Evolutionary conservation across 2,888 invertebrate genomes (phyloP).

Genomic region (Lycocerus yunnanus): DNA sequence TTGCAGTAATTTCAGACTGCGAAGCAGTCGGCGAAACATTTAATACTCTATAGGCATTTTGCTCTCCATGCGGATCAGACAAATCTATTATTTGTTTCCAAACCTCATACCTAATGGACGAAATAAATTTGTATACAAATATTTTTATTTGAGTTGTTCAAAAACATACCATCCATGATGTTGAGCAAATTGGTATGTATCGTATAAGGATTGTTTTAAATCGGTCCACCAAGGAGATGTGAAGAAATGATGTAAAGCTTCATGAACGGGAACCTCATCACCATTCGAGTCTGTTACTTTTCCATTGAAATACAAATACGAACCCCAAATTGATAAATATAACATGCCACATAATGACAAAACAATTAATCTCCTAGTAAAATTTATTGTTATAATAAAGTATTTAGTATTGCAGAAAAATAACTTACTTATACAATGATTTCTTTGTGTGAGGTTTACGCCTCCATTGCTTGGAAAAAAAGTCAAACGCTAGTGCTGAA

Average conservation of each 20-base stretch:
- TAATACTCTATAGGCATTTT: slow-evolving; percentile 84
- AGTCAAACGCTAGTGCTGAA: slow-evolving; percentile 73
- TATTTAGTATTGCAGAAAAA: neutral
- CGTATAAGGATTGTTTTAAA: slow-evolving; percentile 71
- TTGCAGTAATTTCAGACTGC: slow-evolving; percentile 82
- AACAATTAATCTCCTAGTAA: slow-evolving; percentile 62
- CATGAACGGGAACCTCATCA: slow-evolving; percentile 84
- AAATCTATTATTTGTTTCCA: slow-evolving; percentile 86
- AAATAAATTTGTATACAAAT: neutral
- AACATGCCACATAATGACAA: slow-evolving; percentile 67
- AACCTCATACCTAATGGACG: slow-evolving; percentile 63
- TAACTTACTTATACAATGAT: slow-evolving; percentile 13
- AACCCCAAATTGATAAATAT: slow-evolving; percentile 75
- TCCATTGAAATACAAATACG: slow-evolving; percentile 87
- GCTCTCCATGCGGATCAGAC: slow-evolving; percentile 89
- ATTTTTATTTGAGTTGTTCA: neutral
- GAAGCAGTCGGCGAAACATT: slow-evolving; percentile 78
- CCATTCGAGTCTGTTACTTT: slow-evolving; percentile 77
- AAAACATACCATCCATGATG: slow-evolving; percentile 78
- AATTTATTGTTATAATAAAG: neutral
- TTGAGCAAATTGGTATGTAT: slow-evolving; percentile 78
- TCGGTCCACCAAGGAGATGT: slow-evolving; percentile 90
- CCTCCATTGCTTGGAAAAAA: slow-evolving; percentile 79
- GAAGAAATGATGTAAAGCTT: slow-evolving; percentile 87
- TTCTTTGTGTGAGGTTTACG: slow-evolving; percentile 63